Conservation (phyloP, 2,888 invertebrate species). For the Agapetus fuscipes region DNA sequence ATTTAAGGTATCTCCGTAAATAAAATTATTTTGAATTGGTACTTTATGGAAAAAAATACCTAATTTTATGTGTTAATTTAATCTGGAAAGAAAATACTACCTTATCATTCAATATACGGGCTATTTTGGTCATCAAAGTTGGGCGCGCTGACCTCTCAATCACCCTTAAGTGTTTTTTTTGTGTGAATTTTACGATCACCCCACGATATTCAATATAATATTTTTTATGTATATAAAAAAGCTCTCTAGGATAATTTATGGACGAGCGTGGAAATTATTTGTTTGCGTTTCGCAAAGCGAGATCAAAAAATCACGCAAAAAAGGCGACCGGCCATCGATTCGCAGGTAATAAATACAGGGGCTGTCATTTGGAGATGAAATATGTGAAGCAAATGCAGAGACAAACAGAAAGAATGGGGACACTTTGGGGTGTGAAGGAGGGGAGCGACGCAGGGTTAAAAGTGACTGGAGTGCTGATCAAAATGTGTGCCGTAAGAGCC, state of each 20-base stretch:
- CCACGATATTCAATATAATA: neutral
- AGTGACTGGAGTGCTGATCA: neutral
- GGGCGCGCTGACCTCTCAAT: too few relatives aligned
- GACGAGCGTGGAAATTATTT: slow-evolving; percentile 9
- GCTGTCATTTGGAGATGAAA: slow-evolving; percentile 19
- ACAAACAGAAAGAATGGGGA: slow-evolving; percentile 16
- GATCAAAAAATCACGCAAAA: slow-evolving; percentile 8
- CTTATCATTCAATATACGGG: too few relatives aligned
- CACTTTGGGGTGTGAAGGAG: neutral
- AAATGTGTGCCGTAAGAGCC: too few relatives aligned
- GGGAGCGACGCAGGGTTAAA: neutral
- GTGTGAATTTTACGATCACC: too few relatives aligned
- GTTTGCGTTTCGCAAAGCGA: slow-evolving; percentile 10
- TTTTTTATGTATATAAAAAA: neutral
- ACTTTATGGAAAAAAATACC: too few relatives aligned
- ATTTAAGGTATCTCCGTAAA: too few relatives aligned
- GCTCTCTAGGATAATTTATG: neutral
- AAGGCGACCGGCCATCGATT: slow-evolving; percentile 13
- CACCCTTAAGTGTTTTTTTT: too few relatives aligned
- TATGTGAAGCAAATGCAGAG: slow-evolving; percentile 15
- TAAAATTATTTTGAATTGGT: too few relatives aligned
- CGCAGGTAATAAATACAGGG: slow-evolving; percentile 18
- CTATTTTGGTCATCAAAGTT: too few relatives aligned
- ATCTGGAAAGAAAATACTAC: too few relatives aligned
- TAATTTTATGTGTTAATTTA: too few relatives aligned